Evolutionary conservation across 2,113 vertebrate species (phyloP).

Genomic region (Calidris pugnax): DNA sequence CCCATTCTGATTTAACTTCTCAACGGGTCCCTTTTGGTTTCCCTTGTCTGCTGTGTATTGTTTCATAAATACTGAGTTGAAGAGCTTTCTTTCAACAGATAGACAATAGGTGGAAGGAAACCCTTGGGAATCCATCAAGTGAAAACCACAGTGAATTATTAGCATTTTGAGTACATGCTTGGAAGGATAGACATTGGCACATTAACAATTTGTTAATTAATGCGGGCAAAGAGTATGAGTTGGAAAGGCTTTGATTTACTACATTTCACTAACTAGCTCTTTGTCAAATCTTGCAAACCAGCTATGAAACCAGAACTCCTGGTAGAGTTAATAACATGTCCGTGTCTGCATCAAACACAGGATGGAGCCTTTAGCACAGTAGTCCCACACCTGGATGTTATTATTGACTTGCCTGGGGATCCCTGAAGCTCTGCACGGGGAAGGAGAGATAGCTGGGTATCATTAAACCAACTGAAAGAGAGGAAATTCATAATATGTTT

Average conservation of each 20-base stretch:
- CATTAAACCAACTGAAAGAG: background rate
- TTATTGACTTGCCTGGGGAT: background rate
- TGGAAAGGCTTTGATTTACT: background rate
- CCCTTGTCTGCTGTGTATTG: background rate
- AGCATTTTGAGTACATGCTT: background rate
- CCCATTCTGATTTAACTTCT: slow-evolving; percentile 18
- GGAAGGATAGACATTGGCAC: background rate
- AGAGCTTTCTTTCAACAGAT: background rate
- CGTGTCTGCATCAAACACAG: background rate
- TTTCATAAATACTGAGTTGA: background rate
- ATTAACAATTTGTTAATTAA: background rate
- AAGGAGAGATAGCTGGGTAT: background rate
- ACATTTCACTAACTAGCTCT: background rate
- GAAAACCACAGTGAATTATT: background rate
- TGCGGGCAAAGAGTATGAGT: background rate
- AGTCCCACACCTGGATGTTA: background rate
- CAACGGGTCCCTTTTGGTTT: background rate
- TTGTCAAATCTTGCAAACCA: background rate
- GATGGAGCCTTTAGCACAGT: fast-evolving
- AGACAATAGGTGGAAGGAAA: background rate
- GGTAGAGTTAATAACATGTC: background rate
- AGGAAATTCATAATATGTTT: background rate
- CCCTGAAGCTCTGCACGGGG: background rate
- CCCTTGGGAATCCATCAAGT: background rate
- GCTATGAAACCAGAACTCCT: background rate